Evolutionary conservation across 2,113 vertebrate genomes (phyloP).

Genomic region (Rhinopithecus roxellana): DNA sequence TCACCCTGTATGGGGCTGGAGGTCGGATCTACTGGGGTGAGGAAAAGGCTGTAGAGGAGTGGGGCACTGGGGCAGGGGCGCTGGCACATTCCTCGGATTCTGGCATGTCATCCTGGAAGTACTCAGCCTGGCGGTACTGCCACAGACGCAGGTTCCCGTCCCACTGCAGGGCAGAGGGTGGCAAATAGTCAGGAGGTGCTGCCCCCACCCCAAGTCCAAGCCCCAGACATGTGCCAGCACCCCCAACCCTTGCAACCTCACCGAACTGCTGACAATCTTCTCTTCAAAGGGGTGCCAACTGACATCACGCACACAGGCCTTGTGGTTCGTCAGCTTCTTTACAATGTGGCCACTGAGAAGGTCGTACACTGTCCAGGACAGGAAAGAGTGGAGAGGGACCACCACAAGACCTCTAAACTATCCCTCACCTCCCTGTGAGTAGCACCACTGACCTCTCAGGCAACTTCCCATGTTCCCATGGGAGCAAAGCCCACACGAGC

Average conservation of each 20-base stretch:
- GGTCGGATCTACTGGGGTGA: slow-evolving; percentile 70
- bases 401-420: background rate
- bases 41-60: slow-evolving; percentile 59
- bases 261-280: slow-evolving; percentile 94
- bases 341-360: slow-evolving; percentile 90
- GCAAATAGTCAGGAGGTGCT: background rate
- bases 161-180: slow-evolving; percentile 85
- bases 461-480: background rate
- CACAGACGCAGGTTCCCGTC: slow-evolving; percentile 91
- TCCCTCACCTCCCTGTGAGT: background rate
- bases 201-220: background rate
- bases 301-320: slow-evolving; percentile 93
- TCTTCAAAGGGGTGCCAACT: slow-evolving; percentile 94
- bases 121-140: slow-evolving; percentile 91
- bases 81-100: slow-evolving; percentile 54
- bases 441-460: background rate
- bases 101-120: slow-evolving; percentile 81
- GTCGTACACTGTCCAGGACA: slow-evolving; percentile 87
- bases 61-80: background rate
- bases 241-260: slow-evolving; percentile 78
- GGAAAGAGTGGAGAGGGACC: background rate
- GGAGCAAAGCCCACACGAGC: slow-evolving; percentile 1
- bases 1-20: slow-evolving; percentile 1
- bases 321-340: slow-evolving; percentile 88
- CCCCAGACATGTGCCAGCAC: background rate